A percentile compares a stretch with the other conserved stretches of the same genome.
Conservation (phyloP, 2,888 invertebrate species). For the Pegoplata infirma region DNA sequence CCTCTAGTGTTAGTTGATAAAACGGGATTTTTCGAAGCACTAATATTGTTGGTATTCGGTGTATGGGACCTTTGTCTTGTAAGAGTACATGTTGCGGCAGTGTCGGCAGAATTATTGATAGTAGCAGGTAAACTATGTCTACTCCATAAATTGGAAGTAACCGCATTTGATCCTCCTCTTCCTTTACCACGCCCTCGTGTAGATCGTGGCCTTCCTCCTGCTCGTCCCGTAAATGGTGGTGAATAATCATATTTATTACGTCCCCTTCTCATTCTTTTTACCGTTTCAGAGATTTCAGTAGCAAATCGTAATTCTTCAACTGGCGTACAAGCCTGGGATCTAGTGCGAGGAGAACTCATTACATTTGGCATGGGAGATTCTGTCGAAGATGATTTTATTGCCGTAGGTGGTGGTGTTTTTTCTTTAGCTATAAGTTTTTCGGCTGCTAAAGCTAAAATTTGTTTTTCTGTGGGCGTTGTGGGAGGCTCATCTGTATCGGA, state of each 20-base stretch:
- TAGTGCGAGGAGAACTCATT: constrained; percentile 65
- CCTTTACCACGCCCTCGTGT: constrained; percentile 48
- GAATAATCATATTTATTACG: constrained; percentile 74
- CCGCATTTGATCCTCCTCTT: constrained; percentile 22
- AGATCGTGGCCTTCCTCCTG: constrained; percentile 46
- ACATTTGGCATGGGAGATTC: constrained; percentile 43
- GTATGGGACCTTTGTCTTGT: constrained; percentile 11
- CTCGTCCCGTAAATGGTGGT: constrained; percentile 66
- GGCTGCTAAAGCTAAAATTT: constrained; percentile 23
- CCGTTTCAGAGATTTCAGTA: constrained; percentile 77
- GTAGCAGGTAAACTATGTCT: constrained; percentile 6
- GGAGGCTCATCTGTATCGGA: constrained; percentile 72
- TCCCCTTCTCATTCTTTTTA: constrained; percentile 76
- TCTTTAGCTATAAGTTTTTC: constrained; percentile 41
- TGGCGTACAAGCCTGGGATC: constrained; percentile 72
- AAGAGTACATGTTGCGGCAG: background rate
- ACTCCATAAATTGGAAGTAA: constrained; percentile 25
- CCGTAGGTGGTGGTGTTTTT: constrained; percentile 49
- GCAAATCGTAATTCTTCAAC: constrained; percentile 75
- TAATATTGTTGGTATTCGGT: constrained; percentile 11
- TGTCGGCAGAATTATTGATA: too few relatives aligned
- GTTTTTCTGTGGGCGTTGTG: constrained; percentile 53
- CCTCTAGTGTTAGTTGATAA: constrained; percentile 52
- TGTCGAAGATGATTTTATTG: background rate
- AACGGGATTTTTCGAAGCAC: constrained; percentile 39